Conservation (phyloP, 2,113 vertebrate species). For the Aspidoscelis tigris region DNA sequence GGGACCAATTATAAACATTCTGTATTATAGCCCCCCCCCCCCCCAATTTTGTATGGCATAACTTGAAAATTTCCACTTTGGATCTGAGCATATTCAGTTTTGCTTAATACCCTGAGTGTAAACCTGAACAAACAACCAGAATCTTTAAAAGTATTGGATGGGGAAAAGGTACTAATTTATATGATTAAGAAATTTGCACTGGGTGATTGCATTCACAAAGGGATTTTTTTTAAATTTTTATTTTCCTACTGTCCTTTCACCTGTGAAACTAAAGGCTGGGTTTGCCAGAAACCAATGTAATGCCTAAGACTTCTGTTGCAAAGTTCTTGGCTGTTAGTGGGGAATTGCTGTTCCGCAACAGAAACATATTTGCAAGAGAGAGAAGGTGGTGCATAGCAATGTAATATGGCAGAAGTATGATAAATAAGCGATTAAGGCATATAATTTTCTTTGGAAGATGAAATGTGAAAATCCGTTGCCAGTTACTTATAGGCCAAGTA, state of each 20-base stretch:
- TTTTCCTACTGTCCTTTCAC: neutral
- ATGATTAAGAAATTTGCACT: neutral
- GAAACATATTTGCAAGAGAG: neutral
- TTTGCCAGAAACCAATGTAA: neutral
- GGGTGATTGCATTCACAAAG: neutral
- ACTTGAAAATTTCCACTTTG: constrained; percentile 36
- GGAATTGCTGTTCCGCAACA: constrained; percentile 15
- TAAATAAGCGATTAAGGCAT: neutral
- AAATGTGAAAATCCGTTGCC: neutral
- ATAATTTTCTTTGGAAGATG: neutral
- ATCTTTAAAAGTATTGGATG: neutral
- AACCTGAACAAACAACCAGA: constrained; percentile 19
- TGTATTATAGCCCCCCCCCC: constrained; percentile 31
- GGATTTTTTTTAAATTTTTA: neutral
- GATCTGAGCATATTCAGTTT: constrained; percentile 15
- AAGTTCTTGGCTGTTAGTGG: neutral
- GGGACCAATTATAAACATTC: constrained; percentile 58
- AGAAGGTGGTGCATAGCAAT: neutral
- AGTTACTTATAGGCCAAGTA: neutral
- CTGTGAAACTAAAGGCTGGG: neutral
- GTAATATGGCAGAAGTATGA: neutral
- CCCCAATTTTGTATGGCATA: constrained; percentile 35
- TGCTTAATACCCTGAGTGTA: constrained; percentile 4
- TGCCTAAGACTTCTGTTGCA: rapidly evolving
- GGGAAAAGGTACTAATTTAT: constrained; percentile 13